Conservation (phyloP, 2,888 invertebrate species). For the Macrosiphum euphorbiae region DNA sequence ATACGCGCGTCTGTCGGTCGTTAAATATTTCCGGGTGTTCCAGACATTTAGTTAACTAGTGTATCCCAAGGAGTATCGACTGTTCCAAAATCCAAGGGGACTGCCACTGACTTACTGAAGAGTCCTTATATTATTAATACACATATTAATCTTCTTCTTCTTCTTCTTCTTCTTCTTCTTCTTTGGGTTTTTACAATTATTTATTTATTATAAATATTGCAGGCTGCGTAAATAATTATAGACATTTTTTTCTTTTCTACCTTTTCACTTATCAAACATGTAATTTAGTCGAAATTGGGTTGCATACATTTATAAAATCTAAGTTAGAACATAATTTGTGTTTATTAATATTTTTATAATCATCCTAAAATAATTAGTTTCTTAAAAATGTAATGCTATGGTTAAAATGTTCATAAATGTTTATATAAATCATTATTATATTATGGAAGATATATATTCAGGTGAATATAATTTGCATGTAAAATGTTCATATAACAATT, state of each 20-base stretch:
- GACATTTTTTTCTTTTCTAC: not conserved
- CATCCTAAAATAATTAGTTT: not conserved
- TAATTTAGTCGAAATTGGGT: not conserved
- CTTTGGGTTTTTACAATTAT: too few relatives aligned
- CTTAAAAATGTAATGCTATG: not conserved
- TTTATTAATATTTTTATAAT: not conserved
- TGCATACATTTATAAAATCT: not conserved
- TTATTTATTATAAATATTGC: not conserved
- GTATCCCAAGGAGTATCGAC: not conserved
- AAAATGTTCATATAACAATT: not conserved
- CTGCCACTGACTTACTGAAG: not conserved
- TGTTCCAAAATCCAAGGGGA: not conserved
- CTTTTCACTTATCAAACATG: not conserved
- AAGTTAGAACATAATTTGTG: not conserved
- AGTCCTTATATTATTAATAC: not conserved
- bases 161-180: too few relatives aligned
- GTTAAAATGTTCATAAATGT: not conserved
- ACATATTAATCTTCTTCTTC: too few relatives aligned
- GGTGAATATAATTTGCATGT: not conserved
- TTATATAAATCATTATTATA: not conserved
- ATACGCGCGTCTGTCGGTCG: conserved; percentile 31
- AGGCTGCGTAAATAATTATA: not conserved
- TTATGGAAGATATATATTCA: not conserved
- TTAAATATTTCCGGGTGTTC: conserved; percentile 59
- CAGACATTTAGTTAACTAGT: conserved; percentile 25